Evolutionary conservation across 2,888 invertebrate species (phyloP), one percentile per base, ranked within the genome.

Genomic region (Erpobdella octoculata): DNA sequence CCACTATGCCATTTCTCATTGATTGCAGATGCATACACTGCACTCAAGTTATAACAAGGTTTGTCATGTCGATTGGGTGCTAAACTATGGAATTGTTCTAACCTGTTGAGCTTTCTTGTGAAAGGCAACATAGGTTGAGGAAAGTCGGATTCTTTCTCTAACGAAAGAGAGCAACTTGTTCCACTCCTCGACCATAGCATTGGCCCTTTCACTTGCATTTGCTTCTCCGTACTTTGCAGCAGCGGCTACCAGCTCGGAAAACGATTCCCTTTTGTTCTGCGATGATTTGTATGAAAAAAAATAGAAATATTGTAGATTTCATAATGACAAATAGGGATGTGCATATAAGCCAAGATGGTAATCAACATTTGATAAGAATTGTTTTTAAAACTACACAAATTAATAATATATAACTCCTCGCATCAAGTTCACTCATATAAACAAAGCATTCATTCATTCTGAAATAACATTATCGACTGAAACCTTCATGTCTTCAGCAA

Each of bases 401-500:
- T n/a, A n/a, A n/a, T n/a, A n/a, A n/a, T n/a, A n/a, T n/a, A n/a
- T n/a, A n/a, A n/a, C n/a, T n/a, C n/a, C n/a, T n/a, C n/a, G n/a
- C n/a, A n/a, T n/a, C n/a, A n/a, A n/a, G n/a, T n/a, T n/a, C n/a
- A n/a, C n/a, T n/a, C n/a, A n/a, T n/a, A n/a, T n/a, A n/a, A n/a
- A n/a, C n/a, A n/a, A n/a, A n/a, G n/a, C 41, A 18, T 41, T 41
- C 41, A 18, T 41, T 41, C 41, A 18, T 41, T 41, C 41, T 9
- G 9, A 12, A 9, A 41, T 18, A 41, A 25, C 1, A 18, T n/a
- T 1, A 53, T 53, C 28, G 1, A 53, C 28, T 53, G 9, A 53
- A 9, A 89, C 89, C 86, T 88, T 87, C 76, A 91, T 84, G 81
- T 91, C 90, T 78, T 87, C 87, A 78, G 89, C 86, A 66, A 91